phyloP scores from a whole-genome alignment of 2,888 invertebrate genomes.

The Oxyteleia sp. region DNA sequence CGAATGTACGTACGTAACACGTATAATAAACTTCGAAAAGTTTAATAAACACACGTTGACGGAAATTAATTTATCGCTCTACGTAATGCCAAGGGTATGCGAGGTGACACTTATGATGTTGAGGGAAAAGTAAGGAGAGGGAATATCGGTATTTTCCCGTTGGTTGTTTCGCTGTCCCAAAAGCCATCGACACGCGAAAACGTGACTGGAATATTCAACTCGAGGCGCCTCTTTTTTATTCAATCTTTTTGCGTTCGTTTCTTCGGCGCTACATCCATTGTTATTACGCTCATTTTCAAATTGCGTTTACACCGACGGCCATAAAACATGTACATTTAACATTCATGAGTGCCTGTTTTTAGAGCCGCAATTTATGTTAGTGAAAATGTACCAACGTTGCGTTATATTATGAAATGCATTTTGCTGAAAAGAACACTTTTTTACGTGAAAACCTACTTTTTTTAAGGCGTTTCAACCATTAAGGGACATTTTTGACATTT shows the following conservation, averaged over 20 bases:
- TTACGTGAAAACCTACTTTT: too few relatives aligned
- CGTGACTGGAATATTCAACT: constrained; percentile 52
- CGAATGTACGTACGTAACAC: constrained; percentile 15
- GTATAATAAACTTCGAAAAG: constrained; percentile 43
- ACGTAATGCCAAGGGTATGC: constrained; percentile 28
- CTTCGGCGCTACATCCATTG: constrained; percentile 34
- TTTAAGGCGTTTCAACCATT: too few relatives aligned
- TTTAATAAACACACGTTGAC: constrained; percentile 55
- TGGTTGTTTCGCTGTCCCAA: constrained; percentile 54
- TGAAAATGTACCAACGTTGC: constrained; percentile 35
- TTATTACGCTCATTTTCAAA: constrained; percentile 57
- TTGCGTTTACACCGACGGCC: constrained; percentile 36
- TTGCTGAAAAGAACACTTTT: neutral
- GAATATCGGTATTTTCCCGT: constrained; percentile 43
- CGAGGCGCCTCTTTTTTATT: constrained; percentile 16
- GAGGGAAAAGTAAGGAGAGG: constrained; percentile 13
- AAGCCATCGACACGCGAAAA: constrained; percentile 57
- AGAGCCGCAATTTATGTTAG: constrained; percentile 32
- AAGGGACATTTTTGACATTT: too few relatives aligned
- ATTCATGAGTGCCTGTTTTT: constrained; percentile 33
- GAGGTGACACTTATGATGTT: constrained; percentile 35
- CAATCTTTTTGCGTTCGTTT: constrained; percentile 39
- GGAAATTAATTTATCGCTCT: constrained; percentile 65
- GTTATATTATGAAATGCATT: constrained; percentile 18
- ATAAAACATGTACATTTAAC: constrained; percentile 31